Base-by-base conservation (phyloP, 2,113 vertebrate genomes). In the Pogonocichla stellata region DNA sequence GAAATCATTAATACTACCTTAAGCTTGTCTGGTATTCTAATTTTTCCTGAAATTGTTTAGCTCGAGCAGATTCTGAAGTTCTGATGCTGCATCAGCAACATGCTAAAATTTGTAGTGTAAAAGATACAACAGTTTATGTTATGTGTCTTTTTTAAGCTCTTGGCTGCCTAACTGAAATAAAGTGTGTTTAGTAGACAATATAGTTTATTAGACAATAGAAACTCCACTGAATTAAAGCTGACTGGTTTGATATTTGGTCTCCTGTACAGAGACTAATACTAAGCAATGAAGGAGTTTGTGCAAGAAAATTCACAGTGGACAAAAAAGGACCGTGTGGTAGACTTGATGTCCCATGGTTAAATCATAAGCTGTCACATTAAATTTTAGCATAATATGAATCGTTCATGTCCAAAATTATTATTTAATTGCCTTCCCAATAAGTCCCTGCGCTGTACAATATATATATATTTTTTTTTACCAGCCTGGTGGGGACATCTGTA, bases 1-100 rank as follows among this genome's bases (percentile, higher is more conserved):
- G 85, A 95, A 93, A 20, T 80, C 50, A 61, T 95, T 88, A 88
- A 57, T 83, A 19, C 12, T 82, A 88, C 75, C 74, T 86, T 92
- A 90, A 77, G 8, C 50, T 82, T 34, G 28, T 34, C 75, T 80
- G 67, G 20, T 77, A 57, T 77, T 88, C 86, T 90, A 54, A 42
- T 93, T 93, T 95, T 40, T 82, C 54, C 42, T 82, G 50, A 91
- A 85, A 73, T n/a, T 72, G 53, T 48, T 85, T 92, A 82, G 33
- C 36, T 93, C 58, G 57, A 45, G 78, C 28, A 75, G 73, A 88
- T 90, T 54, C 26, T 79, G 62, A 71, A 87, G 28, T 71, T 89
- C 7, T 85, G 48, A 85, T 91, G 91, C 36, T 90, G 22, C 45
- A 65, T 69, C 57, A 88, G 25, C 57, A 94, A 25, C 25, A 38